Base-by-base conservation (phyloP, 2,888 invertebrate species). In the Malthinus flaveolus region DNA sequence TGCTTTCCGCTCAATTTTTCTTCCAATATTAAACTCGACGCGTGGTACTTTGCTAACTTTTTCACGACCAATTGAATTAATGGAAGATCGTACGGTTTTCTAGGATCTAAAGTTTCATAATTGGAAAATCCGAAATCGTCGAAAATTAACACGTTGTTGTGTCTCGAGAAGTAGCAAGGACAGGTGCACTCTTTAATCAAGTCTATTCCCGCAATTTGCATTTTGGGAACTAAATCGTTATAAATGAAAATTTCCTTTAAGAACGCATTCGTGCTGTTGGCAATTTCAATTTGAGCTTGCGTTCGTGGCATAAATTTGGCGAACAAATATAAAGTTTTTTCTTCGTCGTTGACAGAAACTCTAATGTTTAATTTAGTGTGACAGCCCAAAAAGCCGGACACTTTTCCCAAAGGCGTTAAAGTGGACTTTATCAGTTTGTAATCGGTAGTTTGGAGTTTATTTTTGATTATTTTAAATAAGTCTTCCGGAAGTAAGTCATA, bases 21-120 rank as follows among this genome's bases (percentile, higher is more conserved):
- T 48, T 81, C 79, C 12, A 71, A 72, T 1, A 81, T 74, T 33
- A 83, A 61, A 53, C 71, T 72, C 35, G 70, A 67, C 3, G 77
- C 76, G 59, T 79, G 79, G 7, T 77, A 60, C 58, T 73, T 72
- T 0, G 78, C 76, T 47, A 79, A 52, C 12, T 69, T 55, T 58
- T 71, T 64, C 12, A 78, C 44, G 6, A 73, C 69, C 3, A 73
- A 50, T 49, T 67, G 48, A 6, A 78, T 56, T 8, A 23, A 15
- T n/a, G 13, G 1, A 6, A 15, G 23, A 42, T 15, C 15, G 9
- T 15, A 15, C 2, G 35, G 67, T 66, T 1, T 46, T 36, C 46
- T 44, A 0, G 52, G 13, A 8, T 52, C 52, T 7, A 52, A 46
- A 36, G 11, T 36, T 13, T 23, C 31, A 15, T 12, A 52, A 1